Percentiles rank a stretch among this genome's conserved stretches.
Conservation (phyloP, 2,797 vertebrate genomes). For the Dallia pectoralis region DNA sequence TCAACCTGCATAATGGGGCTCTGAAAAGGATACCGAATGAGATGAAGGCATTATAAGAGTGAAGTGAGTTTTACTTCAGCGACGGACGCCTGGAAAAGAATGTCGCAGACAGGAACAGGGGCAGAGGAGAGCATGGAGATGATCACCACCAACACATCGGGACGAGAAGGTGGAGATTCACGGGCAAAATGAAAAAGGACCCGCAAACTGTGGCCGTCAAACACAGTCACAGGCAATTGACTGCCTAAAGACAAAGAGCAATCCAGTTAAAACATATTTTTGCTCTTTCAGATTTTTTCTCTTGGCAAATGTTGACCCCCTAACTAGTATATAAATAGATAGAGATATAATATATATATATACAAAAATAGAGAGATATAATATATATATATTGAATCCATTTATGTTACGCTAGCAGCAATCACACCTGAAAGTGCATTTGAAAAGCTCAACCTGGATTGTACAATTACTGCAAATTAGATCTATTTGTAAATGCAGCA, state of each 20-base stretch:
- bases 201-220: conserved; percentile 92
- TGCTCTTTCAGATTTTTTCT: too few relatives aligned
- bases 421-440: too few relatives aligned
- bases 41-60: background rate
- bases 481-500: too few relatives aligned
- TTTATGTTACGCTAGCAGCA: too few relatives aligned
- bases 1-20: background rate
- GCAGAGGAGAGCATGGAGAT: conserved; percentile 97
- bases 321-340: too few relatives aligned
- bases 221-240: conserved; percentile 92
- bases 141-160: conserved; percentile 93
- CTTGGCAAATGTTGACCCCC: too few relatives aligned
- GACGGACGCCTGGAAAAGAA: conserved; percentile 87
- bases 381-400: too few relatives aligned
- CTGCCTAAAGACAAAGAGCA: conserved; percentile 75
- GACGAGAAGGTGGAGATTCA: conserved; percentile 81
- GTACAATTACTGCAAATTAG: too few relatives aligned
- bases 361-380: too few relatives aligned
- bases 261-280: too few relatives aligned
- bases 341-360: too few relatives aligned
- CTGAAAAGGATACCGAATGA: background rate
- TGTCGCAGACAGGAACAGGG: conserved; percentile 86
- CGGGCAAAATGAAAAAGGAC: conserved; percentile 94
- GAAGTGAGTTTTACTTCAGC: conserved; percentile 81
- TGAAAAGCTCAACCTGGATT: too few relatives aligned